A percentile compares a stretch with the other conserved stretches of the same genome.
phyloP scores from a whole-genome alignment of 2,113 vertebrate genomes.

The Mohoua ochrocephala region DNA sequence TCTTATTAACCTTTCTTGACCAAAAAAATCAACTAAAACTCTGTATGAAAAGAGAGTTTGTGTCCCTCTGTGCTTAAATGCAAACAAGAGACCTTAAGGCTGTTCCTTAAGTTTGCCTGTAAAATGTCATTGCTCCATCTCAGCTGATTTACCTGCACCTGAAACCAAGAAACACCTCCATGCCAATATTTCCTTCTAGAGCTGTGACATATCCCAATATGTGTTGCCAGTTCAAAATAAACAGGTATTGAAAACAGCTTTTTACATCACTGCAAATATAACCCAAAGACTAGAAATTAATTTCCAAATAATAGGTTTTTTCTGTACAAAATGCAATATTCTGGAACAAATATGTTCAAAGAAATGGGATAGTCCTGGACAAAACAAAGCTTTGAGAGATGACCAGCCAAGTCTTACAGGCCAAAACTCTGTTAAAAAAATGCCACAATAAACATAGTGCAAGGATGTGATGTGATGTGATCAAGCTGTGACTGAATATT shows the following conservation, averaged over 20 bases:
- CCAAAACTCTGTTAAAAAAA: not conserved
- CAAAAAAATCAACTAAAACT: not conserved
- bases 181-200: not conserved
- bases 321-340: not conserved
- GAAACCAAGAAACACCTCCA: not conserved
- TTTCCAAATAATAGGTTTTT: not conserved
- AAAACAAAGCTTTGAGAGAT: not conserved
- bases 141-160: not conserved
- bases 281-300: not conserved
- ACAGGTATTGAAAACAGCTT: not conserved
- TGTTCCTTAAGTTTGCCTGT: not conserved
- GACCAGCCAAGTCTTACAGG: not conserved
- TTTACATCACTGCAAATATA: not conserved
- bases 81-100: not conserved
- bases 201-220: not conserved
- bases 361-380: not conserved
- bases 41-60: not conserved
- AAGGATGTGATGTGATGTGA: not conserved
- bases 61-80: not conserved
- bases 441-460: not conserved
- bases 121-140: not conserved
- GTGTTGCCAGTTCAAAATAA: not conserved
- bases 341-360: not conserved
- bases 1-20: not conserved
- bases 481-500: not conserved